Percentiles rank a stretch among this genome's conserved stretches.
Evolutionary conservation across 2,888 invertebrate genomes (phyloP).

Genomic region (Deroplatys truncata): DNA sequence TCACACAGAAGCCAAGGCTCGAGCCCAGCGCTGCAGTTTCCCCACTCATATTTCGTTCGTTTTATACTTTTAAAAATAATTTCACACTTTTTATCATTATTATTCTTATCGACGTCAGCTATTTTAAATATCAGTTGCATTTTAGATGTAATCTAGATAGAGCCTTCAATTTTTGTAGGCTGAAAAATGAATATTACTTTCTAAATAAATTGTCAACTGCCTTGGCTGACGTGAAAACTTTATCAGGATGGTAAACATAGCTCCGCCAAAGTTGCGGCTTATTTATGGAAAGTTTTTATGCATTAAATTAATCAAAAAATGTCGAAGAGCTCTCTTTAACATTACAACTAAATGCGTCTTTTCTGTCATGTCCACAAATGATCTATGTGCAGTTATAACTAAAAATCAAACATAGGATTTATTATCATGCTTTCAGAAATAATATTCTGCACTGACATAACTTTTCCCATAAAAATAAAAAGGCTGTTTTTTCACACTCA

Average conservation of each 20-base stretch:
- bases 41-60: neutral
- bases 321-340: neutral
- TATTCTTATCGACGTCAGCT: neutral
- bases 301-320: neutral
- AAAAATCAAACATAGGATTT: too few species aligned
- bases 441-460: too few species aligned
- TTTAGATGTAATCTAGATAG: neutral
- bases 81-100: neutral
- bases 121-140: neutral
- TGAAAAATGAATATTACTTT: neutral
- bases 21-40: neutral
- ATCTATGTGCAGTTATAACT: too few species aligned
- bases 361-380: too few species aligned
- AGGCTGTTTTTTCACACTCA: too few species aligned
- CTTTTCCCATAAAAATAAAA: too few species aligned
- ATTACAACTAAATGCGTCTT: neutral
- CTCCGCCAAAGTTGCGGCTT: neutral
- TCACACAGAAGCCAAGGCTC: neutral
- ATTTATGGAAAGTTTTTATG: neutral
- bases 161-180: neutral
- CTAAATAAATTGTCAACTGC: neutral
- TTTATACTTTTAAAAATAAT: neutral
- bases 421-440: too few species aligned
- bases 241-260: neutral
- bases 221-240: neutral